These are phyloP conservation scores for Thunnus albacares DNA, from an alignment of 2,797 vertebrate species.

Conservation along the genomic window DNA sequence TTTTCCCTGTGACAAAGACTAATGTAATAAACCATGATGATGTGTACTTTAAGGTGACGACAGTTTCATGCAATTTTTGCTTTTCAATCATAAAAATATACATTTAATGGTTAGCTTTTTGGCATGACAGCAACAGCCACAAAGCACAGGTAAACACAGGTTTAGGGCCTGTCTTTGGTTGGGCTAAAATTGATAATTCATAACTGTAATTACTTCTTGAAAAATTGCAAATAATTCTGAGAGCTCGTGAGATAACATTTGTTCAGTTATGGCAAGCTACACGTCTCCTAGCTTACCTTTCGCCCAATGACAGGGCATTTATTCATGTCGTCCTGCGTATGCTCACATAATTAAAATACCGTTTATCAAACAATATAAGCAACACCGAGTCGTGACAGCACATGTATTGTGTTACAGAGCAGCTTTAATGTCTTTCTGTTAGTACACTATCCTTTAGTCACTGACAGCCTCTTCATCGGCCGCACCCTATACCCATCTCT, in stretches of 20 bases:
- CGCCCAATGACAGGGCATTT: conserved; percentile 65
- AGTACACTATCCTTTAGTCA: conserved; percentile 18
- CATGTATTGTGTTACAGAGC: not conserved
- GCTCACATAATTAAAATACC: not conserved
- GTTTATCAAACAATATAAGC: not conserved
- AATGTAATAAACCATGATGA: conserved; percentile 20
- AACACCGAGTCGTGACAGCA: not conserved
- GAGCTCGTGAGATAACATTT: not conserved
- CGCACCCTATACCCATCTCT: conserved; percentile 81
- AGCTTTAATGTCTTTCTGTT: conserved; percentile 18
- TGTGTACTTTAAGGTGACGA: conserved; percentile 22
- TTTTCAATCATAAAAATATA: not conserved
- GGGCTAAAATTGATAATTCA: not conserved
- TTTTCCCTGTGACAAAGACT: conserved; percentile 66
- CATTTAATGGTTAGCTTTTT: rapidly evolving
- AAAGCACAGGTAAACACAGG: not conserved
- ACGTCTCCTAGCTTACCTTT: not conserved
- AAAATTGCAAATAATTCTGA: conserved; percentile 26
- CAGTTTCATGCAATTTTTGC: not conserved
- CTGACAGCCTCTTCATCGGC: conserved; percentile 74
- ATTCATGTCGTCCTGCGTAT: not conserved
- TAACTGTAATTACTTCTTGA: not conserved
- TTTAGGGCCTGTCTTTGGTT: not conserved
- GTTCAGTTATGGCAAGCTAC: not conserved
- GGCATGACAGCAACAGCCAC: too few species aligned